Percentiles rank a stretch among this genome's conserved stretches.
Conservation (phyloP, 2,113 vertebrate species). For the Atractosteus spatula region DNA sequence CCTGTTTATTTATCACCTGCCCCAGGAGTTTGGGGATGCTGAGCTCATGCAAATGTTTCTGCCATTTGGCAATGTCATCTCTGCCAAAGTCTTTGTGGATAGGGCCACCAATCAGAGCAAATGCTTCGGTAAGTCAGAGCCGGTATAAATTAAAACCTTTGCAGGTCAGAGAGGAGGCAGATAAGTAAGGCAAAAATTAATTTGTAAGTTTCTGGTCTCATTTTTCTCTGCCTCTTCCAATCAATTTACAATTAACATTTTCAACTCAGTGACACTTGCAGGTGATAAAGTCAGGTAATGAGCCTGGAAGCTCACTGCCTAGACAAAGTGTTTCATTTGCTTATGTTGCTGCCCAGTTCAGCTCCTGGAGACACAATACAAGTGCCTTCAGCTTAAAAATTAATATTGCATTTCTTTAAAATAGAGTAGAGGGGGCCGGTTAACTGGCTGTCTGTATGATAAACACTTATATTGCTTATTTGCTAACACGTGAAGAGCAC, state of each 20-base stretch:
- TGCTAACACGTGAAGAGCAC: too few relatives aligned
- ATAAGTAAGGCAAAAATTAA: too few relatives aligned
- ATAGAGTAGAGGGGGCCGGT: too few relatives aligned
- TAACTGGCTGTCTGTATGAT: too few relatives aligned
- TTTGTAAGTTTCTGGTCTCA: too few relatives aligned
- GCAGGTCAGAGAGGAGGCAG: neutral
- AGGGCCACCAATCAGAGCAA: constrained; percentile 98
- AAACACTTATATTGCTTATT: too few relatives aligned
- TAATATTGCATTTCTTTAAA: too few relatives aligned
- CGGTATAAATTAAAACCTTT: neutral
- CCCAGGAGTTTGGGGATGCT: constrained; percentile 95
- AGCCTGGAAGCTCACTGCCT: neutral
- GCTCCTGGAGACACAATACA: too few relatives aligned
- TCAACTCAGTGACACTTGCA: constrained; percentile 47
- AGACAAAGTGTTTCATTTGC: too few relatives aligned
- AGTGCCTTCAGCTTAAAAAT: too few relatives aligned
- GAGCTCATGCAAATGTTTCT: constrained; percentile 98
- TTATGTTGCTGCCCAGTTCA: too few relatives aligned
- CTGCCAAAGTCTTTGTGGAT: constrained; percentile 98
- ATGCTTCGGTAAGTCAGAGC: constrained; percentile 88
- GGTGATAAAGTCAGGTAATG: constrained; percentile 31
- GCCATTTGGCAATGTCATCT: constrained; percentile 96
- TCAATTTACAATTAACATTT: constrained; percentile 56
- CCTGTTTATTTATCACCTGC: constrained; percentile 99
- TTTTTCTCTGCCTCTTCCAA: constrained; percentile 29